Evolutionary conservation across 1,140 invertebrate species (phyloP).

Genomic region (Micrasema longulum): DNA sequence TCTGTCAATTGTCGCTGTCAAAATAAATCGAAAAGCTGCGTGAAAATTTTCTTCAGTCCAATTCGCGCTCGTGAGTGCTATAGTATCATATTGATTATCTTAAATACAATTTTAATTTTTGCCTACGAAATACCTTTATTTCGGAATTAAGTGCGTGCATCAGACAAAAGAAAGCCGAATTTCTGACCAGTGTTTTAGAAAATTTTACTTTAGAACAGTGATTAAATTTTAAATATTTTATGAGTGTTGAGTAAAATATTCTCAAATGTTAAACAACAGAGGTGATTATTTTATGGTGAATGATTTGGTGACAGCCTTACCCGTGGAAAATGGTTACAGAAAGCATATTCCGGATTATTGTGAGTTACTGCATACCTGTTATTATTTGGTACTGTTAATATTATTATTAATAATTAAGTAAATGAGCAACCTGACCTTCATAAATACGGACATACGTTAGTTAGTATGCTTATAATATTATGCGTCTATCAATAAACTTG

Average conservation of each 20-base stretch:
- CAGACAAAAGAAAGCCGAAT: slow-evolving; percentile 24
- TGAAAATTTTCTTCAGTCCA: slow-evolving; percentile 25
- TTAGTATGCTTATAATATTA: too few relatives aligned
- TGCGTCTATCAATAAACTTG: too few relatives aligned
- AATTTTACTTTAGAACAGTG: neutral
- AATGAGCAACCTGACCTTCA: slow-evolving; percentile 38
- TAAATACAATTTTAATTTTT: slow-evolving; percentile 28
- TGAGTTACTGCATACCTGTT: slow-evolving; percentile 59
- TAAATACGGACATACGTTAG: neutral
- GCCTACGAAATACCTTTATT: neutral
- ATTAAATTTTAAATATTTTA: neutral
- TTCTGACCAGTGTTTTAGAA: slow-evolving; percentile 13
- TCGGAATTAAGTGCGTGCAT: slow-evolving; percentile 10
- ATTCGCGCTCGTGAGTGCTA: slow-evolving; percentile 28
- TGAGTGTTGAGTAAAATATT: slow-evolving; percentile 40
- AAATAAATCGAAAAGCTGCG: slow-evolving; percentile 30
- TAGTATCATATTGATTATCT: slow-evolving; percentile 38
- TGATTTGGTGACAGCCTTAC: slow-evolving; percentile 69
- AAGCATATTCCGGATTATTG: slow-evolving; percentile 65
- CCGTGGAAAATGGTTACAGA: slow-evolving; percentile 67
- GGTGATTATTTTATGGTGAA: slow-evolving; percentile 68
- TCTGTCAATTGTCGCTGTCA: slow-evolving; percentile 17
- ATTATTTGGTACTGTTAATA: neutral
- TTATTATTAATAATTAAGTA: too few relatives aligned
- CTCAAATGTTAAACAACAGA: slow-evolving; percentile 65